Percentiles rank a stretch among this genome's conserved stretches.
These are phyloP conservation scores for Harpagifer antarcticus DNA, from an alignment of 2,797 vertebrate species.

Conservation along the genomic window DNA sequence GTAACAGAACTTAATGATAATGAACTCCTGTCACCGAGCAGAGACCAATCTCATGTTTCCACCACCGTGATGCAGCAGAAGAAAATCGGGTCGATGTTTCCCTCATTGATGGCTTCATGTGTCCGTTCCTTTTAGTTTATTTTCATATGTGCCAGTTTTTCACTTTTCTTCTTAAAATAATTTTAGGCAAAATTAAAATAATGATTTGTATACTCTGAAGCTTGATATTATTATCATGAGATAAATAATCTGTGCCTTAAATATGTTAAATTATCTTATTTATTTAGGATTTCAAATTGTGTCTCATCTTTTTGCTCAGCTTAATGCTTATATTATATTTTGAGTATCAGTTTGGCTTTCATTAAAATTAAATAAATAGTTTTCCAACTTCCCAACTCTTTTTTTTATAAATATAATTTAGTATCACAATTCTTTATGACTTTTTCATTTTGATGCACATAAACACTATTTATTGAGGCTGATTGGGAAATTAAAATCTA, in stretches of 20 bases:
- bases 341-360: not conserved
- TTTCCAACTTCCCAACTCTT: not conserved
- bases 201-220: no score
- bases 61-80: constrained; percentile 1
- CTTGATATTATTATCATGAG: no score
- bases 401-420: not conserved
- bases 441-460: not conserved
- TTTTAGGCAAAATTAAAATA: no score
- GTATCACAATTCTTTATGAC: not conserved
- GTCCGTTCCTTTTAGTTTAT: constrained; percentile 18
- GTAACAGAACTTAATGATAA: constrained; percentile 10
- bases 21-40: not conserved
- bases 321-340: not conserved
- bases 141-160: not conserved
- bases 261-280: not conserved
- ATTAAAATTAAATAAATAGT: not conserved
- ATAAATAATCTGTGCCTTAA: not conserved
- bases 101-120: constrained; percentile 21
- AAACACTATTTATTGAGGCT: not conserved
- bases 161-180: not conserved
- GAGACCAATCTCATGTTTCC: not conserved
- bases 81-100: not conserved
- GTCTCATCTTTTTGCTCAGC: not conserved
- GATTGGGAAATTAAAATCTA: not conserved
- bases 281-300: not conserved